Conservation (phyloP, 2,888 invertebrate species). For the Subacronicta megacephala region DNA sequence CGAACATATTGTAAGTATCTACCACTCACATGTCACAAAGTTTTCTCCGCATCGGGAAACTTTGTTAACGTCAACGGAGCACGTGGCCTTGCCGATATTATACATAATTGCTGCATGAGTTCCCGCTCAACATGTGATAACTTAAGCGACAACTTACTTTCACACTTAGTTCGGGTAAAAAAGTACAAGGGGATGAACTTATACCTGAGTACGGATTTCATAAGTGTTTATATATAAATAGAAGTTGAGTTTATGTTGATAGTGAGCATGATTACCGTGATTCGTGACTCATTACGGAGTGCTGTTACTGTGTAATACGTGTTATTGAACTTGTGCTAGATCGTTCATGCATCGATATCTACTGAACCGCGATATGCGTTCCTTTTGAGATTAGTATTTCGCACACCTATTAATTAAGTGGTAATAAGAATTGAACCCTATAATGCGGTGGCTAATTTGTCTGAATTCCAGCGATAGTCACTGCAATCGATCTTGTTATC, state of each 20-base stretch:
- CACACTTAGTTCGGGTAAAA: slow-evolving; percentile 35
- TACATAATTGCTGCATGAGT: slow-evolving; percentile 79
- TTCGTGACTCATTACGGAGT: slow-evolving; percentile 40
- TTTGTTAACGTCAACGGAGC: slow-evolving; percentile 89
- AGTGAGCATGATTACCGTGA: slow-evolving; percentile 35
- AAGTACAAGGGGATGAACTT: slow-evolving; percentile 25
- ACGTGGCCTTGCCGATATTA: slow-evolving; percentile 86
- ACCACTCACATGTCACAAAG: slow-evolving; percentile 89
- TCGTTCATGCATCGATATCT: slow-evolving; percentile 37
- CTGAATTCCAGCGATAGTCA: slow-evolving; percentile 8
- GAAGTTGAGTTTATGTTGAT: slow-evolving; percentile 25
- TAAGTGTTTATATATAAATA: slow-evolving; percentile 19
- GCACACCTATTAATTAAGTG: slow-evolving; percentile 1
- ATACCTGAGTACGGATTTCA: slow-evolving; percentile 9
- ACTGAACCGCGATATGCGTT: slow-evolving; percentile 31
- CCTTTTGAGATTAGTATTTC: slow-evolving; percentile 18
- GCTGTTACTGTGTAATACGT: slow-evolving; percentile 32
- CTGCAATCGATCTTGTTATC: slow-evolving; percentile 33
- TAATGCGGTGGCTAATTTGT: slow-evolving; percentile 12
- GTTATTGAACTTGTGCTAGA: slow-evolving; percentile 55
- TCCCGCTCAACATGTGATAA: slow-evolving; percentile 71
- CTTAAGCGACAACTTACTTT: slow-evolving; percentile 46
- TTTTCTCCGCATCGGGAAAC: slow-evolving; percentile 89
- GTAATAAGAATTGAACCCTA: slow-evolving; percentile 1
- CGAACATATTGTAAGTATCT: slow-evolving; percentile 87